Base-by-base conservation (phyloP, 2,888 invertebrate species). In the Hydriomena furcata region DNA sequence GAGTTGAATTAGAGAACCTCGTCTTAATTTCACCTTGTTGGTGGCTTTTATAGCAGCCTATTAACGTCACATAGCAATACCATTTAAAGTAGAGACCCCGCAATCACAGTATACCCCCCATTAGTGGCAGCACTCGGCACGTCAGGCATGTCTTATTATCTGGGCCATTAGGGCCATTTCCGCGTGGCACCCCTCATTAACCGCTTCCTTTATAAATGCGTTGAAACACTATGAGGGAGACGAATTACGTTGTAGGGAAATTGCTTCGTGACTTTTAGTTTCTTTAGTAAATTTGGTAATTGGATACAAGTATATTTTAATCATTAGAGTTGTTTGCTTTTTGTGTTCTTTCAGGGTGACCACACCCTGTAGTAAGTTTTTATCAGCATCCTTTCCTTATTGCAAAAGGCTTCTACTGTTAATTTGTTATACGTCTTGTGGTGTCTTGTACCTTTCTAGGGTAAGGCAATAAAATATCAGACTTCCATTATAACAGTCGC, bases 121-220 rank as follows among this genome's bases (percentile, higher is more conserved):
- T 40, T 47, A 47, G 43, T 24, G 28, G 23, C 20, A 13, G 27
- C 34, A 20, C 36, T 36, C 34, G 25, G 27, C 32, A 4, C 25
- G 37, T 12, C 12, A 47, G 35, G 20, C 30, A 24, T 40, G 44
- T 35, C 71, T 71, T 74, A 73, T 73, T 74, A 73, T 67, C 64
- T 53, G 53, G 36, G 62, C 70, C 73, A 74, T 74, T 76, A 76
- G 68, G 62, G 66, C 52, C 58, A 65, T 61, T 69, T 72, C 69
- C 73, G 54, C 44, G 52, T 51, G 56, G 44, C 35, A 68, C 68
- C 61, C 65, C 68, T 75, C 74, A 73, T 74, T 73, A 76, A 63
- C 64, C 60, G 65, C 61, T 66, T 61, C 66, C 67, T 48, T 53
- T 50, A 50, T 53, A 60, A 60, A 57, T 50, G 62, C 55, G 46